Base-by-base conservation (phyloP, 2,797 vertebrate genomes). In the Malurus splendens region DNA sequence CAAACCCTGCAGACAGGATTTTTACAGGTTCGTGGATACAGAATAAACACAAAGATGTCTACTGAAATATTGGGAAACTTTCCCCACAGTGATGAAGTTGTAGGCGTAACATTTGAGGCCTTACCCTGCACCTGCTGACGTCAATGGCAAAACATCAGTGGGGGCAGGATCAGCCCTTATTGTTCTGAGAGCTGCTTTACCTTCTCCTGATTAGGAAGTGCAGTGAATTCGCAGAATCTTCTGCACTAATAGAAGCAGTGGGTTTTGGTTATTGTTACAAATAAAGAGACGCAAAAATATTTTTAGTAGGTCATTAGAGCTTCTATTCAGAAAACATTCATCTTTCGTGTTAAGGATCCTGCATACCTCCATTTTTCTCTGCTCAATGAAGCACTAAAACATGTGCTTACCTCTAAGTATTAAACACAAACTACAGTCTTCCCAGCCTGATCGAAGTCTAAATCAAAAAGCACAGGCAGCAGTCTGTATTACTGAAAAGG, bases 1-100 rank as follows among this genome's bases (percentile, higher is more conserved):
- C 97, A 97, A 56, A 96, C 92, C 96, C 95, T 93, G 92, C 84
- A 76, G 94, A 94, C 18, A 94, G 94, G 96, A 96, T 95, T 94
- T 94, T 96, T 93, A 96, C 92, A 96, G 84, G 95, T 90, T 65
- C 84, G 71, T 81, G 93, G 94, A 95, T 95, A 95, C 57, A 71
- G 95, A 84, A 93, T 89, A 93, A 95, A 95, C 92, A 71, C 87
- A 94, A 94, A 94, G 89, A 52, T 91, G 89, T 73, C 67, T 76
- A 93, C 71, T 45, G 55, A 92, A 93, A 87, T 86, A 82, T 2
- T 59, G 94, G 95, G 95, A 95, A 94, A 80, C 59, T 81, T 85
- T 91, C 93, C 93, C 93, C 95, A 95, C 85, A 92, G 94, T 88
- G 95, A 96, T 79, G 82, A 93, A 90, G 42, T 93, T 61, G 90